Conservation (phyloP, 2,888 invertebrate species). For the Conops quadrifasciatus region DNA sequence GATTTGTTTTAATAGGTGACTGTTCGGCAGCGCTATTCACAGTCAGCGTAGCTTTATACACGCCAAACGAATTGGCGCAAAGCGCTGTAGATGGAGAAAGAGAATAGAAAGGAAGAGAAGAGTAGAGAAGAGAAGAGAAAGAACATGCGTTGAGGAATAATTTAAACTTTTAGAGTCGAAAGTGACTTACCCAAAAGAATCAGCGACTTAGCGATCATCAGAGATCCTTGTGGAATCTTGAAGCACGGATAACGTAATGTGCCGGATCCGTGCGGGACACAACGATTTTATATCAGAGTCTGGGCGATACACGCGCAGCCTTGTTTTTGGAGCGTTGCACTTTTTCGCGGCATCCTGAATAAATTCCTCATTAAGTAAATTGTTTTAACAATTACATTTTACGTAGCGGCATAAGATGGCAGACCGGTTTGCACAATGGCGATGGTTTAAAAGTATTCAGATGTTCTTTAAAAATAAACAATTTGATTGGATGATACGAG, state of each 20-base stretch:
- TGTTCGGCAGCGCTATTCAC: slow-evolving; percentile 31
- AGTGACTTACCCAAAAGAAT: slow-evolving; percentile 19
- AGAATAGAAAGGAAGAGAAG: background rate
- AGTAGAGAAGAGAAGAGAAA: background rate
- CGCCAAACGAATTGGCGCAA: slow-evolving; percentile 11
- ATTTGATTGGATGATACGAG: background rate
- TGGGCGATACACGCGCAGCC: background rate
- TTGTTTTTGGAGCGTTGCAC: background rate
- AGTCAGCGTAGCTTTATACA: too few species aligned
- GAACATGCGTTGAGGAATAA: too few species aligned
- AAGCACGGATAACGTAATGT: slow-evolving; percentile 18
- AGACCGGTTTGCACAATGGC: background rate
- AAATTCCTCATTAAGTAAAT: background rate
- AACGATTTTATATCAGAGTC: slow-evolving; percentile 13
- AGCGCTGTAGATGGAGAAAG: slow-evolving; percentile 1
- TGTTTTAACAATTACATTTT: slow-evolving; percentile 2
- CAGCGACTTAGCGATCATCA: slow-evolving; percentile 2
- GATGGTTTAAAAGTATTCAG: background rate
- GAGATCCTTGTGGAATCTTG: background rate
- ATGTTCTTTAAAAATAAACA: slow-evolving; percentile 5
- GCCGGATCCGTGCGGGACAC: background rate
- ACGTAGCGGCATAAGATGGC: background rate
- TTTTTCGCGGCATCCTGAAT: background rate
- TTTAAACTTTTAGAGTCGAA: background rate
- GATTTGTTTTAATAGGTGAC: slow-evolving; percentile 25